Evolutionary conservation across 2,113 vertebrate species (phyloP).

Genomic region (Garra rufa): DNA sequence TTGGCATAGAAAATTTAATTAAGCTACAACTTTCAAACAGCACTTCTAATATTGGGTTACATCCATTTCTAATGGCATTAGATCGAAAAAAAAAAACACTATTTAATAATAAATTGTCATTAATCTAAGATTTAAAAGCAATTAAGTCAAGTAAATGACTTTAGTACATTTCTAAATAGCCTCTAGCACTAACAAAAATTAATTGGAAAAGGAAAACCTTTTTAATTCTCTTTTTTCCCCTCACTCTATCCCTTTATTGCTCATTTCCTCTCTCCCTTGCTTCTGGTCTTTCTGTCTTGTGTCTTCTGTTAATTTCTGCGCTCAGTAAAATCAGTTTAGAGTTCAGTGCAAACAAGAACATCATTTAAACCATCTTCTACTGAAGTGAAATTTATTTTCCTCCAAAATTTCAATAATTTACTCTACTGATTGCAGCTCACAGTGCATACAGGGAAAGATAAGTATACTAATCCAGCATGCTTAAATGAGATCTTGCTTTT

Average conservation of each 20-base stretch:
- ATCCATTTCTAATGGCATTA: background rate
- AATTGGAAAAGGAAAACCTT: background rate
- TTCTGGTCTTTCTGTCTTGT: background rate
- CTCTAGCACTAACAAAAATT: conserved; percentile 8
- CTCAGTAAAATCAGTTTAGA: conserved; percentile 21
- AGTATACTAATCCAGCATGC: conserved; percentile 19
- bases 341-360: conserved; percentile 36
- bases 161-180: background rate
- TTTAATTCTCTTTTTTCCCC: background rate
- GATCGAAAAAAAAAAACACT: background rate
- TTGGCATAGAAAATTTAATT: background rate
- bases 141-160: conserved; percentile 9
- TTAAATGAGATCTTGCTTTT: conserved; percentile 43
- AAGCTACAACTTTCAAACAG: background rate
- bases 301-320: background rate
- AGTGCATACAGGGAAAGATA: background rate
- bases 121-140: background rate
- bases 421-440: background rate
- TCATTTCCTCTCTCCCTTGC: background rate
- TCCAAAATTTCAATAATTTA: background rate
- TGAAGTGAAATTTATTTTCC: background rate
- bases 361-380: background rate
- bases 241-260: background rate
- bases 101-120: background rate
- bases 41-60: background rate